These are phyloP conservation scores for Rhombomys opimus DNA, from an alignment of 2,113 vertebrate species.

Conservation along the genomic window DNA sequence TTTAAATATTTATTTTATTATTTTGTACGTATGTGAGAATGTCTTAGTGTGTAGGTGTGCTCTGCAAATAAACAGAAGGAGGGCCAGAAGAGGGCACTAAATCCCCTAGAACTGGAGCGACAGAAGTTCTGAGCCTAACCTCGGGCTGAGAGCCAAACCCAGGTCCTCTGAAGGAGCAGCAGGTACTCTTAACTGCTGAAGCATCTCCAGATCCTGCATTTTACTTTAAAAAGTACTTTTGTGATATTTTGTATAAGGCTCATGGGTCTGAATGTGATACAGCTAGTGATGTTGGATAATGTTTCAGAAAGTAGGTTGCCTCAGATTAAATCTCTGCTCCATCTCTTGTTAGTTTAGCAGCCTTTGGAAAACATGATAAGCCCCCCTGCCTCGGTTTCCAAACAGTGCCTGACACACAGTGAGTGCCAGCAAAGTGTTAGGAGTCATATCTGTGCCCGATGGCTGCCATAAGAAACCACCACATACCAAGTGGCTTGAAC, in stretches of 20 bases:
- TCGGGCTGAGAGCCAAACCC: background rate
- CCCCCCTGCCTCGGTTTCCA: background rate
- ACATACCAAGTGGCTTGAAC: background rate
- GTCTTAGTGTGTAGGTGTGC: background rate
- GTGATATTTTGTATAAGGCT: background rate
- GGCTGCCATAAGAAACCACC: background rate
- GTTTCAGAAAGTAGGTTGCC: background rate
- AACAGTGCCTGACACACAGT: background rate
- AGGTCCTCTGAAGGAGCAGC: background rate
- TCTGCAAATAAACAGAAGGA: background rate
- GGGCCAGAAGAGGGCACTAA: background rate
- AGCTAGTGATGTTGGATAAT: background rate
- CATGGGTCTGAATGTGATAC: background rate
- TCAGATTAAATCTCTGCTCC: background rate
- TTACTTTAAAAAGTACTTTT: constrained; percentile 27
- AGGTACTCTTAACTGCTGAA: background rate
- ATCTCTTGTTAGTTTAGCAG: background rate
- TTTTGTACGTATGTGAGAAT: too few species aligned
- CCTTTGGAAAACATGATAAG: background rate
- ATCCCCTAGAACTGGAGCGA: background rate
- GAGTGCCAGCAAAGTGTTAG: background rate
- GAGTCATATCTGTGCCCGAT: too few species aligned
- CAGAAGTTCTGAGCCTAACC: background rate
- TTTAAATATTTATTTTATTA: background rate
- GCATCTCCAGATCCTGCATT: background rate